Base-by-base conservation (phyloP, 2,113 vertebrate genomes). In the Azemiops feae region DNA sequence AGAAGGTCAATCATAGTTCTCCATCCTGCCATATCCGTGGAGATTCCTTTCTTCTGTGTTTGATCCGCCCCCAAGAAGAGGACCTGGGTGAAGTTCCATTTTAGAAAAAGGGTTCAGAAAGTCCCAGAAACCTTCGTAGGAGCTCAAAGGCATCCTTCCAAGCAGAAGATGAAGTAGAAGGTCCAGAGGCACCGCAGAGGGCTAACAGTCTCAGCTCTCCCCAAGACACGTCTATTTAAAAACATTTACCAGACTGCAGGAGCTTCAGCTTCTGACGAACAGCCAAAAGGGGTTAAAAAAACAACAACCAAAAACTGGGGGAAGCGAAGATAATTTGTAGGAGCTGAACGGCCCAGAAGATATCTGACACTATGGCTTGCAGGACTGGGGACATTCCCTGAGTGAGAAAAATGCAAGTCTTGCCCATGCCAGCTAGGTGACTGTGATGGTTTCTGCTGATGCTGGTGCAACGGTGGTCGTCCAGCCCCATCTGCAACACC, bases 221-320 rank as follows among this genome's bases (percentile, higher is more conserved):
- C 92, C 92, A 94, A 96, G 93, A 39, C n/a, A 88, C 27, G 88
- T 54, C 64, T 16, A 0, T 94, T 95, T 94, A 95, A 88, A 85
- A 87, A 39, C 2, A 0, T 58, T 92, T 86, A 81, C 87, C 92
- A 47, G 23, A 85, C 10, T n/a, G 87, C 95, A 92, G 88, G 4
- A 3, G 5, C 30, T 88, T 85, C 27, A n/a, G 85, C 23, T 43
- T 85, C 39, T 14, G 52, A 30, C 58, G 57, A 60, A 22, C 9
- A 7, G 12, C 55, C 87, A n/a, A 64, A 52, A 7, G 23, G 1
- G 25, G 52, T 1, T 86, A 9, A 43, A 50, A 52, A 87, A 52
- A 30, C 60, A 85, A n/a, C 6, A 8, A 47, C 1, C 8, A 64
- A n/a, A 30, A n/a, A 64, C 4, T 2, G 3, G 8, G 54, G 25